Base-by-base conservation (phyloP, 1,140 invertebrate species). In the Bombus waltoni region DNA sequence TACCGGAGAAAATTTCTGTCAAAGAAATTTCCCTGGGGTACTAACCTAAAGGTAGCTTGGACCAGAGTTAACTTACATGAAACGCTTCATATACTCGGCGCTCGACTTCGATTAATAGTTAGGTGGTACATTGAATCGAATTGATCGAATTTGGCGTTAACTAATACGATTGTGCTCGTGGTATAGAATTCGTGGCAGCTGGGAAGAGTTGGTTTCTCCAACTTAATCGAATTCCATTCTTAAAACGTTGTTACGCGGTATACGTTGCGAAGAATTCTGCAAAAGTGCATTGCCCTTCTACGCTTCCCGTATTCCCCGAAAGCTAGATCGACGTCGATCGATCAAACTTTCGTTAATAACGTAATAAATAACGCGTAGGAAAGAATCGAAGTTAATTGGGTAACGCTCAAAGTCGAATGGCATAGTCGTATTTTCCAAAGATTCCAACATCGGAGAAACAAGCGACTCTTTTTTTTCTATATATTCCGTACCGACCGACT, bases 11-110 rank as follows among this genome's bases (percentile, higher is more conserved):
- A 84, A 79, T 80, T 74, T 72, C 83, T 28, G 42, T 10, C 65
- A 78, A 78, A 83, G 82, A 83, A 78, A 83, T 83, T 83, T 83
- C 82, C 82, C 82, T 83, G 18, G 82, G 65, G 74, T n/a, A 5
- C 22, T 5, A 38, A n/a, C 5, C 28, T 32, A 32, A n/a, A 42
- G 44, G 22, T 32, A n/a, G 22, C 53, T 62, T 84, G 47, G 66
- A 40, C 40, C 47, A 71, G 53, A 68, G 75, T 84, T 79, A 78
- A 75, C n/a, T 71, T 71, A 62, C n/a, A 8, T 25, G 35, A 35
- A 42, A 15, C 25, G 18, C 9, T 62, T 42, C 53, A 44, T 71
- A 38, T 28, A 78, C 44, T 22, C 6, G 44, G 22, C 13, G 40
- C 22, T 68, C 22, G 47, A 42, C 10, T 32, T 57, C 28, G 28